Percentiles rank a stretch among this genome's conserved stretches.
phyloP scores from a whole-genome alignment of 23 tunicate species.

The Botrylloides violaceus region DNA sequence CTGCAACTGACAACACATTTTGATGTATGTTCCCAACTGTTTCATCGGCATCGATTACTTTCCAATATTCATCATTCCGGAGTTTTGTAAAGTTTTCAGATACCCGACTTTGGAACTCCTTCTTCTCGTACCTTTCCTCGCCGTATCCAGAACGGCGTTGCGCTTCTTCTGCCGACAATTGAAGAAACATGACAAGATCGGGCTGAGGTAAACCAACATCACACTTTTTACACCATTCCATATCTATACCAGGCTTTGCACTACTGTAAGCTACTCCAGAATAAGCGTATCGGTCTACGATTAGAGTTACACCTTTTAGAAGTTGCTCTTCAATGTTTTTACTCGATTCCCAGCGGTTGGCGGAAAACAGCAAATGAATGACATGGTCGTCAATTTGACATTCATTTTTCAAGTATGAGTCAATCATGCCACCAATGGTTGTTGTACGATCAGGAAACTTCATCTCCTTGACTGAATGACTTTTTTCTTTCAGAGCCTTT shows the following conservation, averaged over 20 bases:
- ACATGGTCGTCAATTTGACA: conserved; percentile 62
- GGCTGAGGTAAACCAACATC: conserved; percentile 82
- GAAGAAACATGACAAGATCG: conserved; percentile 58
- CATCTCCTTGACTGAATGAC: conserved; percentile 32
- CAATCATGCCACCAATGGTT: conserved; percentile 46
- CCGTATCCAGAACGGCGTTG: conserved; percentile 73
- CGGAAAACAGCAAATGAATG: conserved; percentile 69
- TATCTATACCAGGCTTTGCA: conserved; percentile 55
- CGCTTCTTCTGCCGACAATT: conserved; percentile 36
- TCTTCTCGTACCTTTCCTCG: conserved; percentile 67
- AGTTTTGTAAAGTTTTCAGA: conserved; percentile 35
- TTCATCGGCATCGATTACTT: conserved; percentile 38
- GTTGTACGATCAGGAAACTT: conserved; percentile 62
- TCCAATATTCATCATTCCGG: conserved; percentile 31
- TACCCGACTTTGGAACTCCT: conserved; percentile 66
- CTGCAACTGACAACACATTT: conserved; percentile 9
- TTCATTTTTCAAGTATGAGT: conserved; percentile 28
- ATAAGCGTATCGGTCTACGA: conserved; percentile 86
- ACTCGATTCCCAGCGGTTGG: conserved; percentile 74
- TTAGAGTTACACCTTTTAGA: conserved; percentile 48
- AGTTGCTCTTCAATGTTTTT: conserved; percentile 31
- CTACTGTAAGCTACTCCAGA: conserved; percentile 88
- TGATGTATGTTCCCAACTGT: conserved; percentile 31
- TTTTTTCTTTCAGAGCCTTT: conserved; percentile 12
- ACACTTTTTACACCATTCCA: conserved; percentile 76